Evolutionary conservation across 1,140 invertebrate species (phyloP).

Genomic region (Galleria mellonella): DNA sequence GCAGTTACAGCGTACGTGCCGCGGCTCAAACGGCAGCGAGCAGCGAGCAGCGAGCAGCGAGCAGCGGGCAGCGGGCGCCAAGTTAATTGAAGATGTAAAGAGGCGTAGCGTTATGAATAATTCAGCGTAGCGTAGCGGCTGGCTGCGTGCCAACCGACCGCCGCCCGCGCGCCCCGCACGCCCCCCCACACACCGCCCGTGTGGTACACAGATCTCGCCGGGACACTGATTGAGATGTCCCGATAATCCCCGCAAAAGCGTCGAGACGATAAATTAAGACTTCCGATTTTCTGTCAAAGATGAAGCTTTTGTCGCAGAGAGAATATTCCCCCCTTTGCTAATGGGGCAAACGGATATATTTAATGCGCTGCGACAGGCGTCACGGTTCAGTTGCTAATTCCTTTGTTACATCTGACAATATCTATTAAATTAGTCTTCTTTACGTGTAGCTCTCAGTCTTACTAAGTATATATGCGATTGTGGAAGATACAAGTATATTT

Average conservation of each 20-base stretch:
- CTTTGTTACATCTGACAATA: too few species aligned
- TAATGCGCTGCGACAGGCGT: too few species aligned
- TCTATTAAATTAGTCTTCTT: too few species aligned
- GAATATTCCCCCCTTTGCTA: neutral
- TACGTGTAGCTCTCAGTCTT: too few species aligned
- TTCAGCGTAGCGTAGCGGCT: slow-evolving; percentile 1
- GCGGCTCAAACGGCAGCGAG: neutral
- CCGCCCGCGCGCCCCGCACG: too few species aligned
- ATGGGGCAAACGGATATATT: too few species aligned
- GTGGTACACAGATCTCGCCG: too few species aligned
- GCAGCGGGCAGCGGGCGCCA: neutral
- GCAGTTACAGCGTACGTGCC: neutral
- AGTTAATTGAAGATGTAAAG: slow-evolving; percentile 7
- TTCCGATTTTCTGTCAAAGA: neutral
- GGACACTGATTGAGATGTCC: slow-evolving; percentile 1
- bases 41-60: neutral
- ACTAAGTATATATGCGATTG: too few species aligned
- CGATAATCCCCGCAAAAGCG: slow-evolving; percentile 3
- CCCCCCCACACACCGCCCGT: too few species aligned
- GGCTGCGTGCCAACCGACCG: neutral
- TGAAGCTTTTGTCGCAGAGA: neutral
- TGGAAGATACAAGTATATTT: too few species aligned
- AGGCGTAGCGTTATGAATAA: slow-evolving; percentile 6
- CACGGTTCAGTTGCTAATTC: too few species aligned
- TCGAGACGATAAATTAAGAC: slow-evolving; percentile 2